phyloP scores from a whole-genome alignment of 2,797 vertebrate species.

The Sebastolobus altivelis region DNA sequence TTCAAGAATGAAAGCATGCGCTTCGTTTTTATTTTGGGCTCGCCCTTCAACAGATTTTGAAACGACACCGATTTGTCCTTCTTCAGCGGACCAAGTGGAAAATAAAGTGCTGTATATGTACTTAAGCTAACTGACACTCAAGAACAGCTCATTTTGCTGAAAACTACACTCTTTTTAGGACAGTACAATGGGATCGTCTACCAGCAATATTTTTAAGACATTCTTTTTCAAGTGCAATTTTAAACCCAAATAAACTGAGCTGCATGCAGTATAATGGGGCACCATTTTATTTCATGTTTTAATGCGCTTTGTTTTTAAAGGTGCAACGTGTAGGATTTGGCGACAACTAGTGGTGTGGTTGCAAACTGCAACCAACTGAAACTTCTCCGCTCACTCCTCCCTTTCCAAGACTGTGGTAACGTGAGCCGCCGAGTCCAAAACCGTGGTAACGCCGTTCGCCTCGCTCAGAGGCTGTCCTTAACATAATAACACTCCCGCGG shows the following conservation, averaged over 20 bases:
- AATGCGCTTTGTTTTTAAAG: neutral
- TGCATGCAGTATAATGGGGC: neutral
- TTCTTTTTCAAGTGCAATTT: neutral
- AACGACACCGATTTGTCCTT: constrained; percentile 21
- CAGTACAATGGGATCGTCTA: neutral
- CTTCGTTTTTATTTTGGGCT: constrained; percentile 23
- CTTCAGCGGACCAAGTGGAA: neutral
- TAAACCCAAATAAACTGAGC: neutral
- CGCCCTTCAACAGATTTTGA: constrained; percentile 12
- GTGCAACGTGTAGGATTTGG: neutral
- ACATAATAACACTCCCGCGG: no score
- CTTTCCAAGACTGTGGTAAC: neutral
- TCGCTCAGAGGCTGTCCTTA: no score
- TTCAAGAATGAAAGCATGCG: constrained; percentile 6
- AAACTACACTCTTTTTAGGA: neutral
- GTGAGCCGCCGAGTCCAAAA: no score
- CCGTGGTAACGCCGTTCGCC: no score
- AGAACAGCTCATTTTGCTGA: constrained; percentile 4
- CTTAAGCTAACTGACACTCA: neutral
- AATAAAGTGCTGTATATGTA: constrained; percentile 9
- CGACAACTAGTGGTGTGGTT: neutral
- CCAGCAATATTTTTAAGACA: neutral
- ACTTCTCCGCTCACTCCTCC: neutral
- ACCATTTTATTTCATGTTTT: neutral
- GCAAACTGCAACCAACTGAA: neutral